These are phyloP conservation scores for Caenorhabditis sp. DNA, from an alignment of 2,888 invertebrate genomes.

Conservation along the genomic window DNA sequence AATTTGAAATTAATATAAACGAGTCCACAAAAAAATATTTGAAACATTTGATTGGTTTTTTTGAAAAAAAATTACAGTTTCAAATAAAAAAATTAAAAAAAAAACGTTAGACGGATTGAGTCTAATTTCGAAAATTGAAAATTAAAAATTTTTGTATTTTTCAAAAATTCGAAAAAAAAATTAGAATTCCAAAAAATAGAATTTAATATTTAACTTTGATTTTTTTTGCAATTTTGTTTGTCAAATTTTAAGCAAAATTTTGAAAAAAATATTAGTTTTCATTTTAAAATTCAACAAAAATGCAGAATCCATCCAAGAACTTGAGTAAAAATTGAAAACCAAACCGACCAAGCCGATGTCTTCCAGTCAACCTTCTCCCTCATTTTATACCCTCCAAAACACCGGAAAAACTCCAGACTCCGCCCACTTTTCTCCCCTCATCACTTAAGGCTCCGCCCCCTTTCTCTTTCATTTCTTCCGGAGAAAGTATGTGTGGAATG, in stretches of 20 bases:
- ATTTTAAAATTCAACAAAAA: too few species aligned
- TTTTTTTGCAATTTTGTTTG: neutral
- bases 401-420: neutral
- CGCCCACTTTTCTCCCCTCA: neutral
- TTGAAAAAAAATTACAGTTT: too few species aligned
- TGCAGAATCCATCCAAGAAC: neutral
- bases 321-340: neutral
- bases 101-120: too few species aligned
- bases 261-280: too few species aligned
- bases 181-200: neutral
- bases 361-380: neutral
- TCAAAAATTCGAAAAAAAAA: neutral
- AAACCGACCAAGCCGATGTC: neutral
- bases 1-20: too few species aligned
- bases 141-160: neutral
- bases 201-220: too few species aligned
- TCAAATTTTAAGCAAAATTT: too few species aligned
- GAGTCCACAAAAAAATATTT: too few species aligned
- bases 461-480: neutral
- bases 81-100: too few species aligned
- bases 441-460: slow-evolving; percentile 33
- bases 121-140: neutral
- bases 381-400: neutral
- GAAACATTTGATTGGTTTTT: too few species aligned
- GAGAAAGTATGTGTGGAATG: neutral